Evolutionary conservation across 2,113 vertebrate species (phyloP), one percentile per base, ranked within the genome.

Genomic region (Antigone vipio): DNA sequence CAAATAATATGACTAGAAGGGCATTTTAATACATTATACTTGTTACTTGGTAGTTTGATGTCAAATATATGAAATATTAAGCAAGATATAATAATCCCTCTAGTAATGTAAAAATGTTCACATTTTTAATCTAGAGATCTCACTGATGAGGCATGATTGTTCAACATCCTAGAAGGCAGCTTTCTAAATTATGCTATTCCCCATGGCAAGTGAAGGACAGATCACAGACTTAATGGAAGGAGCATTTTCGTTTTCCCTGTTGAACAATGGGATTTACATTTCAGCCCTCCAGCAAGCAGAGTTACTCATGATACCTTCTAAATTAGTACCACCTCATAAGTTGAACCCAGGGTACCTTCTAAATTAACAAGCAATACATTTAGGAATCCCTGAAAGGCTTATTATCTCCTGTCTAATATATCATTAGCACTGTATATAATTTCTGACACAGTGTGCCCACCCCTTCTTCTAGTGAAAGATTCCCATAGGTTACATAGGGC

Each of bases 21-120:
- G 56, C 62, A 79, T 94, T 96, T 97, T 96, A 97, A 98, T 97
- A 95, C 90, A 95, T 97, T 94, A 96, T 35, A 86, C 66, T 94
- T 8, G 0, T 96, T 97, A 97, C 92, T 95, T 80, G 86, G 72
- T 85, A 94, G 67, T 78, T 96, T 92, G 68, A 96, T 97, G 97
- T 96, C 95, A 97, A 95, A 94, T 95, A 97, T 85, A 96, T 97
- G 91, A 97, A 97, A 98, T 97, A 98, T 96, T 98, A 97, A 97
- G 92, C 69, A 86, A 67, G 52, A 95, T 96, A 95, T 89, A 97
- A 95, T 96, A 98, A 98, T 97, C 96, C 95, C 94, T 97, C 93
- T 94, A 94, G 95, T 96, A 96, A 97, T 78, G 91, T 94, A 95
- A 94, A 97, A 97, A 96, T 85, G 92, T 92, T 97, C 92, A 30